phyloP scores from a whole-genome alignment of 2,888 invertebrate genomes.

The Mongoloraphidia duomilia region DNA sequence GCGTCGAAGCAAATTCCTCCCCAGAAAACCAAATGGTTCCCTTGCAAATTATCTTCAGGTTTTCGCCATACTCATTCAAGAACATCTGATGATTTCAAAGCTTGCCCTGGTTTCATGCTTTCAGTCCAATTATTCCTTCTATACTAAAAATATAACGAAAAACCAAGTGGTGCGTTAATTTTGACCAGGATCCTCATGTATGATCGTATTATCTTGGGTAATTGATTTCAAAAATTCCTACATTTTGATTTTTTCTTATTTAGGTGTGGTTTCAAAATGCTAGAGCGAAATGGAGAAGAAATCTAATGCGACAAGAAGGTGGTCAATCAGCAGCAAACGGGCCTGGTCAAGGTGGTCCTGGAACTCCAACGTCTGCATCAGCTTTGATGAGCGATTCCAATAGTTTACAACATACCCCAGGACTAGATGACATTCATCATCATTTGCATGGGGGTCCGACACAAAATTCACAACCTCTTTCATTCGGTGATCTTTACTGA shows the following conservation, averaged over 20 bases:
- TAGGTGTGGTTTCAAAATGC: conserved; percentile 99
- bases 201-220: background rate
- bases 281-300: conserved; percentile 93
- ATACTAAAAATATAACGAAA: background rate
- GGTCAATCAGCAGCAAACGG: conserved; percentile 22
- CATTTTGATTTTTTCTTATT: conserved; percentile 8
- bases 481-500: conserved; percentile 5
- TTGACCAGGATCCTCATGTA: too few relatives aligned
- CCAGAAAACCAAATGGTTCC: too few relatives aligned
- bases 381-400: conserved; percentile 3
- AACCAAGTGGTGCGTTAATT: too few relatives aligned
- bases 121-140: too few relatives aligned
- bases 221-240: background rate
- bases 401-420: conserved; percentile 3
- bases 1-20: too few relatives aligned
- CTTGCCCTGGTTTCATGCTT: too few relatives aligned
- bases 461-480: conserved; percentile 4
- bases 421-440: conserved; percentile 5
- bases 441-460: background rate
- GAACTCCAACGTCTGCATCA: background rate
- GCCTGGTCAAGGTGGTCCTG: conserved; percentile 14
- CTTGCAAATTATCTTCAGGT: too few relatives aligned
- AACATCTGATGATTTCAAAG: too few relatives aligned
- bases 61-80: too few relatives aligned
- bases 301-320: conserved; percentile 75